Percentiles rank a stretch among this genome's conserved stretches.
Conservation (phyloP, 2,797 vertebrate genomes). For the Myotis vivesi region DNA sequence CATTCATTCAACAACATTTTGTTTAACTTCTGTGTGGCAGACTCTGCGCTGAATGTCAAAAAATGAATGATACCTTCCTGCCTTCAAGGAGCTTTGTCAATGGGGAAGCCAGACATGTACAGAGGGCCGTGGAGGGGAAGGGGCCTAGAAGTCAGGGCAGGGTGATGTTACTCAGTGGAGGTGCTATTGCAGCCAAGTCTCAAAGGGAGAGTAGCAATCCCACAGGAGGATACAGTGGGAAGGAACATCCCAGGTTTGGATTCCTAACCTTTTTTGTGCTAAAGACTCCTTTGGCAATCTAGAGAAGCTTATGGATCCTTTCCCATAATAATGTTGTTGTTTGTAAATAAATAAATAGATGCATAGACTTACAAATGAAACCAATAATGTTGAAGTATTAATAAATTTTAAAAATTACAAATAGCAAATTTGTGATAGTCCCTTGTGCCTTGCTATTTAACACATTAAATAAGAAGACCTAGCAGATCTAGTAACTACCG, state of each 20-base stretch:
- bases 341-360: slow-evolving; percentile 9
- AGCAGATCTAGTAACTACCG: neutral
- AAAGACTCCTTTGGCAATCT: neutral
- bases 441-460: neutral
- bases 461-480: neutral
- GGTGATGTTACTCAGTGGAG: neutral
- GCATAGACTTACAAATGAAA: neutral
- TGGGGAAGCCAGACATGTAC: neutral
- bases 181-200: neutral
- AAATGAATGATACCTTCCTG: neutral
- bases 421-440: neutral
- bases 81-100: neutral
- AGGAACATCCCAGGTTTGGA: neutral
- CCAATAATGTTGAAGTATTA: neutral
- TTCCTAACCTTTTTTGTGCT: neutral
- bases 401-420: neutral
- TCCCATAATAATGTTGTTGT: neutral
- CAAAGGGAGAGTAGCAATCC: neutral
- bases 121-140: neutral
- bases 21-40: neutral
- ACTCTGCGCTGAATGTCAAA: neutral
- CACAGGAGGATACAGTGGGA: neutral
- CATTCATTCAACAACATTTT: neutral
- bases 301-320: neutral
- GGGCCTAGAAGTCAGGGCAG: neutral